Conservation (phyloP, 2,797 vertebrate species). For the Fistularia tabacaria region DNA sequence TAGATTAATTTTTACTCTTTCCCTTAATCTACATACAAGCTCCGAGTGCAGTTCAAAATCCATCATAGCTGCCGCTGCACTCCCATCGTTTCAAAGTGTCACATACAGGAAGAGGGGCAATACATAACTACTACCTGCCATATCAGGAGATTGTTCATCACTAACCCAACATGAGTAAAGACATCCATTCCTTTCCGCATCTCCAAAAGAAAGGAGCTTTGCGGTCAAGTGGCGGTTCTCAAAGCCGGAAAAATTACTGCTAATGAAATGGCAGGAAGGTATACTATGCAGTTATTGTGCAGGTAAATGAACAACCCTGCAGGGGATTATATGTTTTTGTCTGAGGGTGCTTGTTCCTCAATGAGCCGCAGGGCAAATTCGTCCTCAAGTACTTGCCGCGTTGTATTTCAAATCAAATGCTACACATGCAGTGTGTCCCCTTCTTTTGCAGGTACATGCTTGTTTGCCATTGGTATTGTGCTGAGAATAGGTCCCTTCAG, state of each 20-base stretch:
- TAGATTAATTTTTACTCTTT: constrained; percentile 48
- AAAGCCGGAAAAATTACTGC: constrained; percentile 24
- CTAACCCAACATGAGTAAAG: constrained; percentile 48
- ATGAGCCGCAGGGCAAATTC: constrained; percentile 26
- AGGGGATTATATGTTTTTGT: constrained; percentile 24
- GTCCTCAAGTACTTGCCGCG: not conserved
- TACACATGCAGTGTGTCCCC: constrained; percentile 11
- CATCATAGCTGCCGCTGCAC: constrained; percentile 42
- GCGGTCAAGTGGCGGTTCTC: constrained; percentile 9
- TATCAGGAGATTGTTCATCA: constrained; percentile 57
- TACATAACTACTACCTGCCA: constrained; percentile 64
- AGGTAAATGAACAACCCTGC: constrained; percentile 25
- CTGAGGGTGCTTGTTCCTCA: constrained; percentile 30
- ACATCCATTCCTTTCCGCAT: constrained; percentile 30
- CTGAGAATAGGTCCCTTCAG: constrained; percentile 6
- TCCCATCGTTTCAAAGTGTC: constrained; percentile 65
- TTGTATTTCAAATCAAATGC: constrained; percentile 14
- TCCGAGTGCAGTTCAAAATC: constrained; percentile 36
- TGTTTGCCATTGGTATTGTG: constrained; percentile 15
- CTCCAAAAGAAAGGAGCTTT: constrained; percentile 1
- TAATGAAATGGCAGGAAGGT: constrained; percentile 36
- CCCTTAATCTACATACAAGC: constrained; percentile 44
- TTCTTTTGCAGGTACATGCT: constrained; percentile 17
- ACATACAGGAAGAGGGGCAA: constrained; percentile 42
- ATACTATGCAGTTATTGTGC: constrained; percentile 27